Evolutionary conservation across 37 sponge, comb jelly and placozoan genomes (phyloP).

Genomic region (Beroe forskalii): DNA sequence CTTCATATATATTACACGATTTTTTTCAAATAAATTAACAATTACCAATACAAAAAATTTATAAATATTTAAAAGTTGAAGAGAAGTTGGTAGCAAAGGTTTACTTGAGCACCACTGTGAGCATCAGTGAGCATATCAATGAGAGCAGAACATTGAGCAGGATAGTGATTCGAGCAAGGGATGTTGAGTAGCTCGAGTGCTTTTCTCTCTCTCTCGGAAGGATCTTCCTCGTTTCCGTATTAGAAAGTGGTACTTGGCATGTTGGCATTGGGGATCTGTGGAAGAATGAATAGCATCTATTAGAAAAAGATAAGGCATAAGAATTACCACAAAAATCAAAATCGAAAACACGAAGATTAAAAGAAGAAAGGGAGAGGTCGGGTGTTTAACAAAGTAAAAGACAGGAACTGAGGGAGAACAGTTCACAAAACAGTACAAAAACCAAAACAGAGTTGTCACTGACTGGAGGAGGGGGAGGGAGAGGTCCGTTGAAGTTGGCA

Average conservation of each 20-base stretch:
- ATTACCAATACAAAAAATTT: slow-evolving; percentile 63
- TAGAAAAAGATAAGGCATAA: too few relatives aligned
- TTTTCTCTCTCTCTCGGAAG: too few relatives aligned
- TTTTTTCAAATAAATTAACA: slow-evolving; percentile 64
- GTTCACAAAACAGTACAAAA: too few relatives aligned
- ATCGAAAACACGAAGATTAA: too few relatives aligned
- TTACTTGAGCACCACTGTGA: not conserved
- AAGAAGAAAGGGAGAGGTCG: too few relatives aligned
- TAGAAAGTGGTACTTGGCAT: not conserved
- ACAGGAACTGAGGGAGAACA: too few relatives aligned
- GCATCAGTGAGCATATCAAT: not conserved
- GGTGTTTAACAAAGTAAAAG: too few relatives aligned
- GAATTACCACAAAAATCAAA: too few relatives aligned
- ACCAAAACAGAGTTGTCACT: too few relatives aligned
- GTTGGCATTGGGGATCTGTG: not conserved
- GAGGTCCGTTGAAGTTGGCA: slow-evolving; percentile 3
- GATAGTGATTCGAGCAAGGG: too few relatives aligned
- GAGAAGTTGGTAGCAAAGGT: slow-evolving; percentile 49
- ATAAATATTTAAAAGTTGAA: slow-evolving; percentile 63
- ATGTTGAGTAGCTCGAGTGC: too few relatives aligned
- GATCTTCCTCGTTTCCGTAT: too few relatives aligned
- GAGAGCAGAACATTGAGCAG: not conserved
- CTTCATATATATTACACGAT: slow-evolving; percentile 40
- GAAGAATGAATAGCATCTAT: not conserved
- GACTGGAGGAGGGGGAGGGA: not conserved